Conservation (phyloP, 2,888 invertebrate species). For the Theretra japonica region DNA sequence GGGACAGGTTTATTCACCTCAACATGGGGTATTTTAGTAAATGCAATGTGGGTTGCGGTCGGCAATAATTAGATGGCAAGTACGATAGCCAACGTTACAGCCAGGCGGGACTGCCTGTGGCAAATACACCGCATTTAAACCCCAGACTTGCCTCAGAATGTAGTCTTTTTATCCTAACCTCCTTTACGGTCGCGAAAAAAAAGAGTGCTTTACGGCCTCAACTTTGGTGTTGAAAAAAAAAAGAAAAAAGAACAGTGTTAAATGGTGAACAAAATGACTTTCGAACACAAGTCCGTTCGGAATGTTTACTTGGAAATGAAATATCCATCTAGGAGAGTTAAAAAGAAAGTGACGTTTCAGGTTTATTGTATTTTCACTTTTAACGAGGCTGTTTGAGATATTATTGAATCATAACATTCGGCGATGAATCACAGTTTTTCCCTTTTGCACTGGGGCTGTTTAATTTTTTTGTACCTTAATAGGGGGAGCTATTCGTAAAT, state of each 20-base stretch:
- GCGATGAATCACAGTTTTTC: not conserved
- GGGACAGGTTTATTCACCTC: slow-evolving; percentile 63
- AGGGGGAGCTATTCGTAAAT: too few species aligned
- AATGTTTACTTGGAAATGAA: slow-evolving; percentile 72
- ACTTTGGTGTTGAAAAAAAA: slow-evolving; percentile 39
- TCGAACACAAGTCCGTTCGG: slow-evolving; percentile 65
- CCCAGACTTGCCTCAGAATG: slow-evolving; percentile 54
- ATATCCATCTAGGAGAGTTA: slow-evolving; percentile 61
- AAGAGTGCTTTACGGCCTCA: slow-evolving; percentile 44
- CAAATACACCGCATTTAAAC: slow-evolving; percentile 60
- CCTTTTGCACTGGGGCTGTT: too few species aligned
- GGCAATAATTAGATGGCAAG: slow-evolving; percentile 73
- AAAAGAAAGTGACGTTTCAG: slow-evolving; percentile 78
- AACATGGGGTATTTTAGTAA: slow-evolving; percentile 51
- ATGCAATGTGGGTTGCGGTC: slow-evolving; percentile 49
- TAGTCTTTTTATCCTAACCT: slow-evolving; percentile 53
- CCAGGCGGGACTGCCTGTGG: slow-evolving; percentile 31
- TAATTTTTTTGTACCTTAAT: too few species aligned
- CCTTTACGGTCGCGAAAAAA: slow-evolving; percentile 49
- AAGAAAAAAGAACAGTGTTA: slow-evolving; percentile 3
- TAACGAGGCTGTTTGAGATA: slow-evolving; percentile 17
- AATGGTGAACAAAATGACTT: slow-evolving; percentile 60
- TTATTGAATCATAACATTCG: not conserved
- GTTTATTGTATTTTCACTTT: slow-evolving; percentile 44
- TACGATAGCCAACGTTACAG: slow-evolving; percentile 66